Evolutionary conservation across 2,888 invertebrate species (phyloP).

Genomic region (Ditylenchus weischeri): DNA sequence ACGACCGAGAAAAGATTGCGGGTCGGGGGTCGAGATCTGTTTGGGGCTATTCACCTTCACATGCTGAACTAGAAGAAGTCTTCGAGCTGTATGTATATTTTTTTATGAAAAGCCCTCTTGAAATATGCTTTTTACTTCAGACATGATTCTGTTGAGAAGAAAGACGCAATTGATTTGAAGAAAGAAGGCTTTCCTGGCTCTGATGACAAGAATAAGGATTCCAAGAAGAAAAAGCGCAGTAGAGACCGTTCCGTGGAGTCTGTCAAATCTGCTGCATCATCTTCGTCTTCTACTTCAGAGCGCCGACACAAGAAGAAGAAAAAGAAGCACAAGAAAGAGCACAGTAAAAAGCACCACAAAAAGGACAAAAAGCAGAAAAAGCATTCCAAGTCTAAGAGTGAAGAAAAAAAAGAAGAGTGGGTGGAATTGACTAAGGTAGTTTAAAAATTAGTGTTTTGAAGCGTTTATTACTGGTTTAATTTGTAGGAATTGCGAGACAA

Average conservation of each 20-base stretch:
- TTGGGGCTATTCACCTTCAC: slow-evolving; percentile 37
- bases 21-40: slow-evolving; percentile 27
- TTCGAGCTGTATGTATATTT: slow-evolving; percentile 33
- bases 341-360: slow-evolving; percentile 32
- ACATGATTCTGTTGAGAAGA: slow-evolving; percentile 29
- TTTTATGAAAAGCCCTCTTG: background rate
- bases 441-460: too few species aligned
- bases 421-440: slow-evolving; percentile 42
- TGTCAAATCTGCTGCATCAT: slow-evolving; percentile 14
- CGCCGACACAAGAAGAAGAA: slow-evolving; percentile 16
- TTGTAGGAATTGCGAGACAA: slow-evolving; percentile 31
- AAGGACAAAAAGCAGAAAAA: slow-evolving; percentile 31
- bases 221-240: slow-evolving; percentile 28
- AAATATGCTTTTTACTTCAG: slow-evolving; percentile 21
- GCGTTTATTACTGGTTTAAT: too few species aligned
- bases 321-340: slow-evolving; percentile 16
- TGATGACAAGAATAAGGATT: slow-evolving; percentile 15
- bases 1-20: slow-evolving; percentile 26
- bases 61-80: slow-evolving; percentile 31
- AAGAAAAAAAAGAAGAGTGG: slow-evolving; percentile 38
- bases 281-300: background rate
- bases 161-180: slow-evolving; percentile 18
- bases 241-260: slow-evolving; percentile 18
- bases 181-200: slow-evolving; percentile 9
- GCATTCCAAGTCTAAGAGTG: slow-evolving; percentile 20